Evolutionary conservation across 2,797 vertebrate genomes (phyloP), one percentile per base, ranked within the genome.

Genomic region (Florisuga fusca): DNA sequence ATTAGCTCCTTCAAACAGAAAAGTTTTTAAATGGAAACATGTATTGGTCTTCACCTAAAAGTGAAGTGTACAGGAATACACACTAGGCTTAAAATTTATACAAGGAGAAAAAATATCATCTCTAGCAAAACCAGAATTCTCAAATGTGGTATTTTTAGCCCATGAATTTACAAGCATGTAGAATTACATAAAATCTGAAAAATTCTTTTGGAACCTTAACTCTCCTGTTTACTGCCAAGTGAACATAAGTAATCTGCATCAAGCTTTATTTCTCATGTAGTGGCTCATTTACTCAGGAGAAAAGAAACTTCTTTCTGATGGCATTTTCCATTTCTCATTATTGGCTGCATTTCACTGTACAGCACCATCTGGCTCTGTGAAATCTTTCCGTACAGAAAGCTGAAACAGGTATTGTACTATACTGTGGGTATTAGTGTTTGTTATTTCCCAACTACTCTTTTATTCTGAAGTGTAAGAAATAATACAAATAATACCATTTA

Each of bases 311-410:
- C 17, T 59, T 29, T 80, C 74, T 88, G 45, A 76, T 69, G 62
- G 85, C 50, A 77, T 90, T 93, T 93, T 69, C 51, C 66, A 23
- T 74, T 95, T 92, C 55, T 85, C 16, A 9, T 67, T 90, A 79
- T 59, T 79, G 77, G 43, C 61, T 66, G 22, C 41, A 59, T 72
- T 61, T 90, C 63, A 68, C 46, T 3, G 1, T 75, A n/a, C 5
- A 69, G 53, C n/a, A 84, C 61, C 67, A 86, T 85, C 85, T 91
- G 79, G 41, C 53, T 84, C 50, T 41, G 53, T 21, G 29, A 78
- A 90, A 82, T 34, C 46, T 67, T 80, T 59, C n/a, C 31, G 18
- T 51, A 73, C 46, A 38, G 57, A 18, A 90, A 48, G 14, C 17
- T 53, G 50, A 63, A 43, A 33, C 15, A 69, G 61, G 66, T 38